Percentiles rank a stretch among this genome's conserved stretches.
phyloP scores from a whole-genome alignment of 1,140 invertebrate species.

The Camponotus floridanus region DNA sequence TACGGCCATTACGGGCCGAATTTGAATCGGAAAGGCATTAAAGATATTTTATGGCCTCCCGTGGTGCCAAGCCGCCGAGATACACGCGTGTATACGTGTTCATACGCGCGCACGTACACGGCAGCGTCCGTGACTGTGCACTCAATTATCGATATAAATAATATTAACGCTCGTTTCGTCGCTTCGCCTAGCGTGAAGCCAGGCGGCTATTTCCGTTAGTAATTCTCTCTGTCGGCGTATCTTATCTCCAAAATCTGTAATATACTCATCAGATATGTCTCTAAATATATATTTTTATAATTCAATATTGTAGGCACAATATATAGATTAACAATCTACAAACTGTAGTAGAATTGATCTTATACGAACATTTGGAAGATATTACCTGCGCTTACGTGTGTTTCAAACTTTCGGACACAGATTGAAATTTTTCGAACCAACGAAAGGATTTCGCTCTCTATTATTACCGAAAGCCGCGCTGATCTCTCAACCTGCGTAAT shows the following conservation, averaged over 20 bases:
- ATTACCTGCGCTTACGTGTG: neutral
- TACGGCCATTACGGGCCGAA: slow-evolving; percentile 74
- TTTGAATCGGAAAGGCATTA: slow-evolving; percentile 81
- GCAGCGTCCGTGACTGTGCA: slow-evolving; percentile 61
- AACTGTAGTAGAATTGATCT: neutral
- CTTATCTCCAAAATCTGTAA: neutral
- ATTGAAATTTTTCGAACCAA: neutral
- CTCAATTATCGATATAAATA: slow-evolving; percentile 81
- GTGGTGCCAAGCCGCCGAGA: slow-evolving; percentile 67
- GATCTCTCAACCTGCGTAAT: slow-evolving; percentile 13
- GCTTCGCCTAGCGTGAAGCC: slow-evolving; percentile 45
- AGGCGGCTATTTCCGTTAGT: slow-evolving; percentile 26
- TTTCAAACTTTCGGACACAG: too few species aligned
- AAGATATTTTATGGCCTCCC: slow-evolving; percentile 79
- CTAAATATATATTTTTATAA: neutral
- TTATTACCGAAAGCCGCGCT: slow-evolving; percentile 24
- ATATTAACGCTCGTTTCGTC: slow-evolving; percentile 78
- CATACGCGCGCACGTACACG: slow-evolving; percentile 4
- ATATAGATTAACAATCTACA: slow-evolving; percentile 10
- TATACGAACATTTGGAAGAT: neutral
- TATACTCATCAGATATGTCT: neutral
- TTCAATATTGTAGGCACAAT: neutral
- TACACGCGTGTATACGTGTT: slow-evolving; percentile 43
- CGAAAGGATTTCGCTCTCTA: neutral
- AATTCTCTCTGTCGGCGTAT: neutral